Evolutionary conservation across 2,888 invertebrate species (phyloP), one percentile per base, ranked within the genome.

Genomic region (Protophormia terraenovae): DNA sequence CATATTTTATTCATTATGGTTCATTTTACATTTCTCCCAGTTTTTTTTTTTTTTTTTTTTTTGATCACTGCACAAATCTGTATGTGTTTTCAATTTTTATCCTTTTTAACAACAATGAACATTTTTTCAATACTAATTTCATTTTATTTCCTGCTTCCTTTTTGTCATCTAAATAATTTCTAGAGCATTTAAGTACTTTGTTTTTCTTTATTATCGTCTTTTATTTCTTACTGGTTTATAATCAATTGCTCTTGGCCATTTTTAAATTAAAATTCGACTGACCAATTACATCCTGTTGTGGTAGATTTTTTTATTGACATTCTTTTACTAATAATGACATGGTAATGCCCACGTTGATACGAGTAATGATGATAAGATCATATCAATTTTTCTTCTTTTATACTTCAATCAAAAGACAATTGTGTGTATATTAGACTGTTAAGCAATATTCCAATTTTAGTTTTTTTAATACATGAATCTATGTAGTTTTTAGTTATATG

Each of bases 181-280:
- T n/a, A n/a, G n/a, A n/a, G n/a, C 41, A 32, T 32, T 8, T 32
- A 32, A 5, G 41, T 41, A 41, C 5, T 41, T 14, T 41, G 14
- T 3, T 47, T 41, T 41, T 38, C 41, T 32, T 38, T 35, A 22
- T 73, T 32, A 41, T 64, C n/a, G 3, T 69, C 38, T 66, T 38
- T 12, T 29, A n/a, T 62, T 7, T 14, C 38, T 22, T 12, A 16
- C 27, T 66, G 6, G 45, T 27, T 10, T 27, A 41, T 4, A 67
- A 35, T 79, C 22, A 62, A 79, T 38, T 69, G 83, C 79, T 75
- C 38, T 24, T 47, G 64, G 83, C 50, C 53, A 79, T 47, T 71
- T 71, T 19, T 38, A 75, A 53, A 79, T 76, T 69, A 19, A 64
- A 67, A 71, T 19, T 35, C 62, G 47, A 55, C 64, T 64, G 55